phyloP scores from a whole-genome alignment of 1,140 invertebrate species.

The Phymorhynchus buccinoides region DNA sequence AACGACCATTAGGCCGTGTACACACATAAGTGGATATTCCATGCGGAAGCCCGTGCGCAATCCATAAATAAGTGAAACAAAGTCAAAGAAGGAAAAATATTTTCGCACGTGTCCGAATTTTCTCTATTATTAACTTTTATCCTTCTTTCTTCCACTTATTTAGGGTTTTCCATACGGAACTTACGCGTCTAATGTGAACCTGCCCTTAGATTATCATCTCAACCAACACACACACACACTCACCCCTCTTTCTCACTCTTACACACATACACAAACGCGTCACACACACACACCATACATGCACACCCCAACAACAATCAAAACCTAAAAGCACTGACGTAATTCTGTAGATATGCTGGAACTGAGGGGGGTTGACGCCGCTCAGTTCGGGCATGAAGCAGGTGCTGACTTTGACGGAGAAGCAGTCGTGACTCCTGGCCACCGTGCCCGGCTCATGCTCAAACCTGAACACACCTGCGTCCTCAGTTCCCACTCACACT shows the following conservation, averaged over 20 bases:
- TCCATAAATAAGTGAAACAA: no score
- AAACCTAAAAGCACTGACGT: conserved; percentile 54
- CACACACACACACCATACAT: background rate
- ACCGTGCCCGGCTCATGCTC: conserved; percentile 58
- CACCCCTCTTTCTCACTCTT: background rate
- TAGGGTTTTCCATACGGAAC: no score
- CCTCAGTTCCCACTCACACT: background rate
- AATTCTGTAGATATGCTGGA: conserved; percentile 63
- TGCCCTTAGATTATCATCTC: no score
- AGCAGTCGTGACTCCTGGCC: conserved; percentile 51
- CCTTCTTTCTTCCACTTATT: no score
- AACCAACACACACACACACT: background rate
- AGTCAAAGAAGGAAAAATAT: no score
- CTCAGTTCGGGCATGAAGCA: conserved; percentile 64
- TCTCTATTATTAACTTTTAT: no score
- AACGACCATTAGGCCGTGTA: no score
- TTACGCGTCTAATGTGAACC: no score
- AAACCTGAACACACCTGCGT: conserved; percentile 54
- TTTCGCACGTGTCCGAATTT: no score
- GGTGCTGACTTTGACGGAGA: conserved; percentile 59
- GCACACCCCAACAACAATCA: background rate
- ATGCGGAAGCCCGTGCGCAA: no score
- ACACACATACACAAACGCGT: background rate
- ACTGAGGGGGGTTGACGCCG: conserved; percentile 51
- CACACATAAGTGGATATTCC: no score